These are phyloP conservation scores for Amniataba percoides DNA, from an alignment of 2,797 vertebrate species.

Conservation along the genomic window DNA sequence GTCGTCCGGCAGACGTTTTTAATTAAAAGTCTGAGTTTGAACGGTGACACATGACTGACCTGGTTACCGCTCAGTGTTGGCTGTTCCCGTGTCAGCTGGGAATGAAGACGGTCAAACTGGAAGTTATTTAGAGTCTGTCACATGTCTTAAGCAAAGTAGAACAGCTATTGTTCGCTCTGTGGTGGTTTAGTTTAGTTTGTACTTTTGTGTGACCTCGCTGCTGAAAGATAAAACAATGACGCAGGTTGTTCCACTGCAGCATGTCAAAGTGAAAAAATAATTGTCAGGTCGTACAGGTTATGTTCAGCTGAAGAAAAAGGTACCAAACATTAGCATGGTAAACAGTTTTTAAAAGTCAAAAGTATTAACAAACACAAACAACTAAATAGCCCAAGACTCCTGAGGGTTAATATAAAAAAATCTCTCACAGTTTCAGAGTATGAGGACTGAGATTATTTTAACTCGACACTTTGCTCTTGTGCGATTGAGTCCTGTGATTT, in stretches of 20 bases:
- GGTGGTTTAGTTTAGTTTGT: not conserved
- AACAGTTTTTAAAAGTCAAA: too few relatives aligned
- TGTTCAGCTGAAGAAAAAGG: too few relatives aligned
- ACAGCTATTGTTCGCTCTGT: constrained; percentile 29
- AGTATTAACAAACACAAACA: too few relatives aligned
- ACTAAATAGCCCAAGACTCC: too few relatives aligned
- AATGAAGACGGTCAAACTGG: not conserved
- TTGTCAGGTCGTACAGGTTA: too few relatives aligned
- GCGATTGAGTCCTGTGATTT: not conserved
- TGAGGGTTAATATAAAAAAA: not conserved
- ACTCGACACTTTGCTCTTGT: not conserved
- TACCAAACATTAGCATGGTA: too few relatives aligned
- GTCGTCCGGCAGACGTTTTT: not conserved
- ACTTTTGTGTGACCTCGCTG: not conserved
- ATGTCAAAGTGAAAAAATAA: too few relatives aligned
- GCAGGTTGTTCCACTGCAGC: too few relatives aligned
- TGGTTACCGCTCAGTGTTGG: constrained; percentile 17
- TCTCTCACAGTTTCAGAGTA: not conserved
- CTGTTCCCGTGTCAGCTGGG: constrained; percentile 23
- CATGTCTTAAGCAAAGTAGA: constrained; percentile 26
- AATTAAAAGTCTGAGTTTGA: constrained; percentile 30
- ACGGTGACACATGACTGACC: constrained; percentile 37
- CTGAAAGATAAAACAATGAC: not conserved
- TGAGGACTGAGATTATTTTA: not conserved
- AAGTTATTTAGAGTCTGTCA: constrained; percentile 15